Conservation (phyloP, 2,797 vertebrate genomes). For the Phaenicophaeus curvirostris region DNA sequence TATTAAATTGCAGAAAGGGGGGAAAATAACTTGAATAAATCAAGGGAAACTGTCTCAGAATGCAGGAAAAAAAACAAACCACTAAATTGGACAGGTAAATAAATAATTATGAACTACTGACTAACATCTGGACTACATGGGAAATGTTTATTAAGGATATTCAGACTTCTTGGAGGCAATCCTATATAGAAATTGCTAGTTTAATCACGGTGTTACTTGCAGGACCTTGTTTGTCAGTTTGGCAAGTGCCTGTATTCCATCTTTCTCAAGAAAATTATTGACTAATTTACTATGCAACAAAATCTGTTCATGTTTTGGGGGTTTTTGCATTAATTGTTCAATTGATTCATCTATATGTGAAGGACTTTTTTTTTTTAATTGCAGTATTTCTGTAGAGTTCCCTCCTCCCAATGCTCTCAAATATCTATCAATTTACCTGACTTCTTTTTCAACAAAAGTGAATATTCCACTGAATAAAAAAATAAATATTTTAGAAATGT, state of each 20-base stretch:
- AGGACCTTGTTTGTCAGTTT: neutral
- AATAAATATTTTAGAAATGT: neutral
- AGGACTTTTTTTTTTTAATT: neutral
- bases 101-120: neutral
- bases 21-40: slow-evolving; percentile 8
- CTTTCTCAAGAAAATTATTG: neutral
- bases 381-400: neutral
- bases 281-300: neutral
- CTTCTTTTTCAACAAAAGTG: neutral
- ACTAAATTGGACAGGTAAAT: neutral
- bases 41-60: neutral
- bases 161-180: neutral
- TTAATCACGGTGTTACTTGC: neutral
- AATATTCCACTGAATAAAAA: neutral
- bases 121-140: neutral
- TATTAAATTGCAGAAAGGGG: neutral
- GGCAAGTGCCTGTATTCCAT: neutral
- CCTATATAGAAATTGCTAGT: neutral
- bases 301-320: neutral
- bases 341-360: neutral
- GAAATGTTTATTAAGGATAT: neutral
- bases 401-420: neutral
- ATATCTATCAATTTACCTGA: neutral
- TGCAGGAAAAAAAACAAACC: rapidly evolving
- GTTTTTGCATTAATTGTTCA: neutral